These are phyloP conservation scores for Epistrophe eligans DNA, from an alignment of 2,888 invertebrate genomes.

Conservation along the genomic window DNA sequence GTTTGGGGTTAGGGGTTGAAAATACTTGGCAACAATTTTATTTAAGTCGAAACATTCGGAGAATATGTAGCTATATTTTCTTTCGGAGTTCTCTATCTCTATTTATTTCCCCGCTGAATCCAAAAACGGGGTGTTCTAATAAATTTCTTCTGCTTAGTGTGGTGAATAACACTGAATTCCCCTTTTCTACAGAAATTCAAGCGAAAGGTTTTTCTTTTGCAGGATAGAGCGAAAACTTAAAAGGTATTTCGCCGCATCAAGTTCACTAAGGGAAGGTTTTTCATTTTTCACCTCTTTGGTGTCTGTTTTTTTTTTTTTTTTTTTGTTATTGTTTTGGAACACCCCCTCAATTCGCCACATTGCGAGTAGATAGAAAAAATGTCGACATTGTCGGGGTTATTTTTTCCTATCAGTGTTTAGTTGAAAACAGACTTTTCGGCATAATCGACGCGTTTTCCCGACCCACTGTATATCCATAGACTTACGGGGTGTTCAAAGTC, in stretches of 20 bases:
- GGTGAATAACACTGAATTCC: not conserved
- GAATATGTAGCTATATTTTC: not conserved
- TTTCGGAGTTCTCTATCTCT: not conserved
- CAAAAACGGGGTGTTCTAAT: not conserved
- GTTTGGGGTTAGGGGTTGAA: not conserved
- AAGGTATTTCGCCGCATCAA: slow-evolving; percentile 11
- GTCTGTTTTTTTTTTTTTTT: not conserved
- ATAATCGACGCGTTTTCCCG: slow-evolving; percentile 81
- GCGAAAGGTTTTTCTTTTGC: slow-evolving; percentile 15
- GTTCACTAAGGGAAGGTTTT: slow-evolving; percentile 34
- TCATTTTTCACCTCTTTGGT: slow-evolving; percentile 26
- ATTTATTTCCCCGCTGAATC: not conserved
- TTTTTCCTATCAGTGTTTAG: slow-evolving; percentile 81
- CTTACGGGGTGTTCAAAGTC: slow-evolving; percentile 62
- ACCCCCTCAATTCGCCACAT: slow-evolving; percentile 65
- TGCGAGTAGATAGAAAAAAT: slow-evolving; percentile 68
- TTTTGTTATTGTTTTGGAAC: slow-evolving; percentile 31
- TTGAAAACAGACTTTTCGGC: slow-evolving; percentile 83
- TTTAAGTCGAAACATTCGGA: slow-evolving; percentile 18
- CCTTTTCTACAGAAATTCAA: slow-evolving; percentile 15
- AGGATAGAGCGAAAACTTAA: not conserved
- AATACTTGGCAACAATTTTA: slow-evolving; percentile 6
- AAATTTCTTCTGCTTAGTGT: not conserved
- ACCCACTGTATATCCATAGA: slow-evolving; percentile 49
- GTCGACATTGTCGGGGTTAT: slow-evolving; percentile 76